Evolutionary conservation across 2,888 invertebrate genomes (phyloP).

Genomic region (Isotomurus palustris): DNA sequence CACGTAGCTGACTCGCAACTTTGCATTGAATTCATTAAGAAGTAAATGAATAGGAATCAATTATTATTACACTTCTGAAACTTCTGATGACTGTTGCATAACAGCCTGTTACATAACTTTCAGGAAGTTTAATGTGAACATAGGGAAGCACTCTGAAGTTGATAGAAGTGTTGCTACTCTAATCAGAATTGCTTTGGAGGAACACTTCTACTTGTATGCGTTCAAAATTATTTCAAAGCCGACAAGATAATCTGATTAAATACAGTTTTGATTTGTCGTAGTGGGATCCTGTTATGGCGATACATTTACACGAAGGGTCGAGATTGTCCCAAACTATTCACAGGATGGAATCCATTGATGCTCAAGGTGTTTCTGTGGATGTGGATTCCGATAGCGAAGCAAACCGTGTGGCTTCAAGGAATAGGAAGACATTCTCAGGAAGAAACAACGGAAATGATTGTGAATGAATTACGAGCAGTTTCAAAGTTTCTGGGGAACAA

Average conservation of each 20-base stretch:
- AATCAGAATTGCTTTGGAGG: slow-evolving; percentile 47
- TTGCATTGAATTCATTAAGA: slow-evolving; percentile 21
- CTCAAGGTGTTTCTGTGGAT: not conserved
- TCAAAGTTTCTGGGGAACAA: slow-evolving; percentile 25
- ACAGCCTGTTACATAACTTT: too few species aligned
- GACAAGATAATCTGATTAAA: too few species aligned
- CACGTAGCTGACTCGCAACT: slow-evolving; percentile 27
- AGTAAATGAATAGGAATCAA: slow-evolving; percentile 10
- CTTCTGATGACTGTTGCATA: too few species aligned
- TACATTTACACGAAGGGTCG: slow-evolving; percentile 11
- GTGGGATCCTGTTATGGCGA: slow-evolving; percentile 25
- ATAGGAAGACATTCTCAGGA: slow-evolving; percentile 35
- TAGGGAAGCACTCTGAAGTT: slow-evolving; percentile 11
- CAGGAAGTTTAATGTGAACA: slow-evolving; percentile 9
- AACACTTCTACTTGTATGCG: slow-evolving; percentile 50
- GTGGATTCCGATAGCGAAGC: not conserved
- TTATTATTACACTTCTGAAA: not conserved
- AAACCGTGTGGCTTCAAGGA: slow-evolving; percentile 33
- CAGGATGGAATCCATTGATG: not conserved
- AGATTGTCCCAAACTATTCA: not conserved
- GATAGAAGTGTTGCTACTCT: slow-evolving; percentile 13
- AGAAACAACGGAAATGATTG: slow-evolving; percentile 27
- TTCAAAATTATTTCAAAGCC: not conserved
- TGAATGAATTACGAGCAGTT: slow-evolving; percentile 15
- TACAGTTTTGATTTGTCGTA: not conserved